These are phyloP conservation scores for Tinea pellionella DNA, from an alignment of 2,888 invertebrate species.

Conservation along the genomic window DNA sequence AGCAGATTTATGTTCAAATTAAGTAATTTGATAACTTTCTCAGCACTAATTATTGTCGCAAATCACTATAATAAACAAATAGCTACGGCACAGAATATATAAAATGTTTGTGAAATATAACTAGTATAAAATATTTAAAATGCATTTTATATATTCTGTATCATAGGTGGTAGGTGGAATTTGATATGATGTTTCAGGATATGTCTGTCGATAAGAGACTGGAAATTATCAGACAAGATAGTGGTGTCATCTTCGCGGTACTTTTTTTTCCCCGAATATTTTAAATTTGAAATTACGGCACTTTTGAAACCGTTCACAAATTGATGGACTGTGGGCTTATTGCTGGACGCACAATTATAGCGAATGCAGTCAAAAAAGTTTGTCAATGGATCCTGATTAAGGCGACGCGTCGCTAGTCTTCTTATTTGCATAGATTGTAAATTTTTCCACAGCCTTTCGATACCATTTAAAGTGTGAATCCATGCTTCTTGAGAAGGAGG, in stretches of 20 bases:
- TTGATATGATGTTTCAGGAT: no score
- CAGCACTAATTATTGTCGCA: no score
- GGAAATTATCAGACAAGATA: background rate
- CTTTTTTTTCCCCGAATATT: conserved; percentile 14
- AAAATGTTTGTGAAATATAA: no score
- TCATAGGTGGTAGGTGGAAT: no score
- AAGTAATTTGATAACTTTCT: no score
- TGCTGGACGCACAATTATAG: conserved; percentile 21
- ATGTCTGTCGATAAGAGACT: no score
- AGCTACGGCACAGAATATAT: no score
- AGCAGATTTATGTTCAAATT: no score
- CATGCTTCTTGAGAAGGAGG: conserved; percentile 8
- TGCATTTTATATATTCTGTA: no score
- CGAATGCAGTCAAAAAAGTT: conserved; percentile 20
- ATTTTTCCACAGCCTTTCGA: background rate
- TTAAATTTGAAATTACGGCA: conserved; percentile 17
- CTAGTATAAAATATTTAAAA: no score
- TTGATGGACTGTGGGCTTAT: conserved; percentile 21
- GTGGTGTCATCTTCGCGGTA: conserved; percentile 19
- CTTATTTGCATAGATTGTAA: conserved; percentile 14
- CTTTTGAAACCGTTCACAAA: conserved; percentile 22
- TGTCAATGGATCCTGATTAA: conserved; percentile 20
- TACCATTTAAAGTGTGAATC: conserved; percentile 6
- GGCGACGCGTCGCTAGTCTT: conserved; percentile 19
- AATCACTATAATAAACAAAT: no score